Evolutionary conservation across 2,888 invertebrate genomes (phyloP), one percentile per base, ranked within the genome.

Genomic region (Hypercompe scribonia): DNA sequence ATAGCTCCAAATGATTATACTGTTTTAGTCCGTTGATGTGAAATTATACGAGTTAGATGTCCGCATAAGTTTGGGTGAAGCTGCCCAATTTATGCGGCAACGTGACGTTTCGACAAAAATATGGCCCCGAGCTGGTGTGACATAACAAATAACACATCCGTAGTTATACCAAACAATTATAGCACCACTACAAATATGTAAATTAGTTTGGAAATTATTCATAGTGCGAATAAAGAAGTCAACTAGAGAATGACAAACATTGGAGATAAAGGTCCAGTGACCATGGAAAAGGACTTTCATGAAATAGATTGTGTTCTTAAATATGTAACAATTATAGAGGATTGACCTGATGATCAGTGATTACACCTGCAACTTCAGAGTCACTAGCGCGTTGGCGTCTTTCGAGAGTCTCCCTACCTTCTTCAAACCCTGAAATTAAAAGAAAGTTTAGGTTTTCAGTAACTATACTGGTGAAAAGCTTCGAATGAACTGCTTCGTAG

Each of bases 1-100:
- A 68, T 58, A 58, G 68, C 28, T 68, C 10, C 42, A 63, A 65
- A 72, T 66, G 36, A 64, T 67, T 28, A 34, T 68, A 36, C 63
- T n/a, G 13, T 68, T 31, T 50, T 46, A 68, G 71, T 15, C 4
- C 63, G 31, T 71, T n/a, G 42, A 34, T 34, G 67, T 50, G 63
- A 50, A 67, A 72, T 64, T 72, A 72, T 64, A 11, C 31, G 63
- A 50, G 46, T 58, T 68, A 72, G 50, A 54, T 68, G 72, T 42
- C 65, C 72, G 36, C 64, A 72, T 72, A 72, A 72, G 39, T 72
- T 36, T 64, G 65, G 67, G 13, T 28, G 46, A 34, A 72, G 24
- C 64, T 64, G 64, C 28, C 58, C 54, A 72, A 72, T 68, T 72
- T 72, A 72, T 72, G 65, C 39, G 68, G 58, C 68, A 50, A 68